phyloP scores from a whole-genome alignment of 2,797 vertebrate genomes.

The Phoebastria nigripes region DNA sequence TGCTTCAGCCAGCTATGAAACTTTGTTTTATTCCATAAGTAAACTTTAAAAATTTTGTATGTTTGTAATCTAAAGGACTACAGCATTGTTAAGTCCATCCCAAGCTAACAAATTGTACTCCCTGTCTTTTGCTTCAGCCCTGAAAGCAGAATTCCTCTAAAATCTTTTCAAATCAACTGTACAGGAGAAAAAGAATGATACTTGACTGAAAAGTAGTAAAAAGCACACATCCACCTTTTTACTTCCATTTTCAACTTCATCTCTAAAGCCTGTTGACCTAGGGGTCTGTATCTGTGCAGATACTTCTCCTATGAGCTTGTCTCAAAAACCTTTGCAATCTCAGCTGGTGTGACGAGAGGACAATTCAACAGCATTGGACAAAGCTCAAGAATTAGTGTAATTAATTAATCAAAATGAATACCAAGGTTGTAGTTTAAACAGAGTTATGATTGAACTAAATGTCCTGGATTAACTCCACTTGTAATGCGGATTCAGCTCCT shows the following conservation, averaged over 20 bases:
- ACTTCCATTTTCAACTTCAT: background rate
- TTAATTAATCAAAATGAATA: constrained; percentile 17
- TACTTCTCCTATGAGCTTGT: background rate
- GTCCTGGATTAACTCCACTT: background rate
- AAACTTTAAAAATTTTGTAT: background rate
- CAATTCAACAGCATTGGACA: background rate
- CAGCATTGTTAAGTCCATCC: background rate
- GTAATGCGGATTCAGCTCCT: background rate
- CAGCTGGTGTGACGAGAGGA: background rate
- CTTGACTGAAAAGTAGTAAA: background rate
- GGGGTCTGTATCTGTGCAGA: background rate
- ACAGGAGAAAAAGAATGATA: background rate
- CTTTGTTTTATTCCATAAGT: background rate
- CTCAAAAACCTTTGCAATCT: background rate
- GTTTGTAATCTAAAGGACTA: background rate
- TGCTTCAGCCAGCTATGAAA: background rate
- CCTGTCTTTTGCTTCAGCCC: background rate
- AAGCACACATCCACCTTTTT: background rate
- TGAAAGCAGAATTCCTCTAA: background rate
- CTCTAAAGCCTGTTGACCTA: background rate
- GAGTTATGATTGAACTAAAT: background rate
- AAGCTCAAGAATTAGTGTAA: background rate
- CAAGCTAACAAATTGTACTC: background rate
- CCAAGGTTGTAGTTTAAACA: background rate
- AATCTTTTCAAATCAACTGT: background rate